Evolutionary conservation across 2,113 vertebrate genomes (phyloP).

Genomic region (Malurus alboscapulatus): DNA sequence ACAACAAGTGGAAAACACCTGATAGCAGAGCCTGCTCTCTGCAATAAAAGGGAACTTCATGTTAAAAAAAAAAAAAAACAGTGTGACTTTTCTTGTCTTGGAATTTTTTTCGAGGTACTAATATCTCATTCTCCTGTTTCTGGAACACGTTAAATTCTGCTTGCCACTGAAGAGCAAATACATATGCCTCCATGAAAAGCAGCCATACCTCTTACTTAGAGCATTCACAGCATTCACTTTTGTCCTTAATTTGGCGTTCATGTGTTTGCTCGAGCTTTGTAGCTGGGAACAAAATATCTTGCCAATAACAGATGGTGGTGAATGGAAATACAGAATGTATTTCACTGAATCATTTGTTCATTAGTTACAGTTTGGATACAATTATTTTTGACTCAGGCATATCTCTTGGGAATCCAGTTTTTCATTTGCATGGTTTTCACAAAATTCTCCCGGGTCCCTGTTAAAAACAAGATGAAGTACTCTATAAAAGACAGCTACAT

Average conservation of each 20-base stretch:
- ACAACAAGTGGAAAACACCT: not conserved
- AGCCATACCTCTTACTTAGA: not conserved
- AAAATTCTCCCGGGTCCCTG: not conserved
- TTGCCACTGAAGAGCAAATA: not conserved
- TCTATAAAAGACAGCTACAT: not conserved
- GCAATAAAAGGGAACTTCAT: not conserved
- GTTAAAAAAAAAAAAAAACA: not conserved
- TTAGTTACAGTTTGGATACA: conserved; percentile 41
- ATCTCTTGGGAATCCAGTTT: not conserved
- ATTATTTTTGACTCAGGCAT: not conserved
- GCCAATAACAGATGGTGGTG: conserved; percentile 54
- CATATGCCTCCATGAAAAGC: not conserved
- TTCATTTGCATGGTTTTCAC: not conserved
- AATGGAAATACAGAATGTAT: conserved; percentile 25
- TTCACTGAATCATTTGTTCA: conserved; percentile 46
- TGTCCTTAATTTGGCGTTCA: not conserved
- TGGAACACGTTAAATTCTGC: not conserved
- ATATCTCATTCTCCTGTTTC: not conserved
- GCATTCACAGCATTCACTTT: not conserved
- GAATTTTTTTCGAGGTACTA: not conserved
- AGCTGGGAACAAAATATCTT: conserved; percentile 14
- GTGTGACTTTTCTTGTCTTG: not conserved
- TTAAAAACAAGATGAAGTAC: not conserved
- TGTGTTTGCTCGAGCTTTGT: not conserved
- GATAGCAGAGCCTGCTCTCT: not conserved